A percentile compares a stretch with the other conserved stretches of the same genome.
Conservation (phyloP, 1,140 invertebrate species). For the Cydia amplana region DNA sequence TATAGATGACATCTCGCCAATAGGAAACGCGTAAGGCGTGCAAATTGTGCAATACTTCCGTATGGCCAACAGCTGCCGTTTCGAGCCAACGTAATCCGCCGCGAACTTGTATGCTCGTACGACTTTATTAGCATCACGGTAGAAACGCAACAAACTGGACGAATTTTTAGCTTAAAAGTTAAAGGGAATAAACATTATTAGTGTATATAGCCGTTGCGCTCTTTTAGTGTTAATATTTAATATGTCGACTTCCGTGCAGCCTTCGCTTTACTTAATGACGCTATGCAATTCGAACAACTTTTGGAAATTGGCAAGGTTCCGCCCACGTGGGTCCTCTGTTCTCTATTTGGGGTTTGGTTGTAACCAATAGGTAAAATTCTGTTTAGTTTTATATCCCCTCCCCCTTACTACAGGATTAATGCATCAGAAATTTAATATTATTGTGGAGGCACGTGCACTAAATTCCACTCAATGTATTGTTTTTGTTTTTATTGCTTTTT, state of each 20-base stretch:
- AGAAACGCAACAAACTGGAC: constrained; percentile 6
- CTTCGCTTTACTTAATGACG: constrained; percentile 29
- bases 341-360: background rate
- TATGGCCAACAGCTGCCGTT: background rate
- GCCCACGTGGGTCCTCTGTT: constrained; percentile 21
- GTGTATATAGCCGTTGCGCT: background rate
- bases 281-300: constrained; percentile 2
- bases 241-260: constrained; percentile 10
- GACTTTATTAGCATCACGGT: constrained; percentile 3
- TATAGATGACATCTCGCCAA: background rate
- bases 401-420: no score
- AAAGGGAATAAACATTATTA: background rate
- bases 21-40: background rate
- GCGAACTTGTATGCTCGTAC: background rate
- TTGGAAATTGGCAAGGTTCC: constrained; percentile 28
- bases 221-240: background rate
- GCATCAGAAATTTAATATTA: no score
- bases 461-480: no score
- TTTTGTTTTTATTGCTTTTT: no score
- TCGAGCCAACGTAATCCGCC: background rate
- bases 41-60: constrained; percentile 20
- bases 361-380: background rate
- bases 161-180: background rate
- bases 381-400: no score
- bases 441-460: no score